Percentiles rank a stretch among this genome's conserved stretches.
Evolutionary conservation across 2,888 invertebrate species (phyloP).

Genomic region (Cecidostiba fungosa): DNA sequence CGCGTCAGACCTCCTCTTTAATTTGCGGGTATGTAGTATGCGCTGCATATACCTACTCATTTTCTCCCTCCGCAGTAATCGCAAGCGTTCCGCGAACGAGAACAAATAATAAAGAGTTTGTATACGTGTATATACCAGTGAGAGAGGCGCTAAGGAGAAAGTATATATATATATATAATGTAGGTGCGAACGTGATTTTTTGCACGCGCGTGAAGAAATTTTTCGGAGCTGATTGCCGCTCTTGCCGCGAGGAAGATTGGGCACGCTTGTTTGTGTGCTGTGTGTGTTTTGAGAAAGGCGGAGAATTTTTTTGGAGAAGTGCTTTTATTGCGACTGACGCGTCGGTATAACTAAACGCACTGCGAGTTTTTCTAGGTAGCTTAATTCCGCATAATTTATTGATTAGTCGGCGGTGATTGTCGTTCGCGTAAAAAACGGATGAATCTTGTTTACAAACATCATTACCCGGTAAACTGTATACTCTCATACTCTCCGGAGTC

Average conservation of each 20-base stretch:
- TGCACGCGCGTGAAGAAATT: not conserved
- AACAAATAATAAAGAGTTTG: constrained; percentile 49
- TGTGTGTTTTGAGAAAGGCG: not conserved
- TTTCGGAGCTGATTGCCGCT: constrained; percentile 7
- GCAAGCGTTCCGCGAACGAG: constrained; percentile 54
- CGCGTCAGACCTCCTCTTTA: constrained; percentile 55
- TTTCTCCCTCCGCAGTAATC: constrained; percentile 48
- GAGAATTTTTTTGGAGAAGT: not conserved
- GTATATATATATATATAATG: not conserved
- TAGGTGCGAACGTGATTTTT: constrained; percentile 37
- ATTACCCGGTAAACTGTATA: no score
- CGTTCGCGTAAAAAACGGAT: no score
- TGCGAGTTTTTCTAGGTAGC: no score
- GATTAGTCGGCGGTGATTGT: no score
- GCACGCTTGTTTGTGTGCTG: constrained; percentile 6
- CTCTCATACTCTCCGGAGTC: no score
- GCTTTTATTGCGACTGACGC: no score
- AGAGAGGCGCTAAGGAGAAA: constrained; percentile 23
- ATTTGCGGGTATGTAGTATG: constrained; percentile 50
- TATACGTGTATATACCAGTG: not conserved
- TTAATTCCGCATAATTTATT: no score
- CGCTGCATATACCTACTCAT: constrained; percentile 51
- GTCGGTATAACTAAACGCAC: no score
- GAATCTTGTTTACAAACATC: no score
- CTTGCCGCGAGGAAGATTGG: not conserved